Evolutionary conservation across 2,113 vertebrate species (phyloP), one percentile per base, ranked within the genome.

Genomic region (Scartelaos histophorus): DNA sequence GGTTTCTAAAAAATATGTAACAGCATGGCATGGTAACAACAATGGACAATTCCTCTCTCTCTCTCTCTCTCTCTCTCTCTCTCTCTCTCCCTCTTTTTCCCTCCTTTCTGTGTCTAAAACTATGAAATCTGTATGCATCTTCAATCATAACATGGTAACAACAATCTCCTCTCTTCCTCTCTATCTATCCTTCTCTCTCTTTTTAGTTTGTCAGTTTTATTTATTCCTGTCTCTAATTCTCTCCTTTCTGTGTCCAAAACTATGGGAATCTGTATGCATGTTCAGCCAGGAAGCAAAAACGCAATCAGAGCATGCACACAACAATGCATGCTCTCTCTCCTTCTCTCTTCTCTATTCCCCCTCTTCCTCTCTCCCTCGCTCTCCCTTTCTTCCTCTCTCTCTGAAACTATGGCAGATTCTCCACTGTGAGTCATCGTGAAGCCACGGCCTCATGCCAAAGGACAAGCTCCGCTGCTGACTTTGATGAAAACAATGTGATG

Each of bases 401-500:
- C 54, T 21, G 73, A 76, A 81, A 79, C 85, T 71, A 68, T 71
- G 73, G 62, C 84, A 67, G 71, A 70, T 70, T 65, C 68, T 82
- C 66, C 70, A 67, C 81, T 85, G 61, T 87, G 84, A 87, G 75
- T 90, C 82, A 87, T 81, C 68, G 49, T 62, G 78, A 75, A 53
- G 62, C 70, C 19, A 2, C 71, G 66, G 72, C 60, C 19, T 67
- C 75, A 75, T 76, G 76, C 74, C 82, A 85, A 84, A 82, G 70
- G 80, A 85, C 80, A 67, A 76, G 49, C 62, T 56, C 51, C 62
- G 38, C 29, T 43, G 29, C 38, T 66, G 64, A 68, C 74, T 85
- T 53, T 75, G 73, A 82, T 81, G 74, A 86, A 85, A 87, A 91
- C 86, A 87, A 78, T 70, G 83, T 90, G 87, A 87, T 80, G 86